These are phyloP conservation scores for Diorhabda elongata DNA, from an alignment of 1,140 invertebrate genomes.

Conservation along the genomic window DNA sequence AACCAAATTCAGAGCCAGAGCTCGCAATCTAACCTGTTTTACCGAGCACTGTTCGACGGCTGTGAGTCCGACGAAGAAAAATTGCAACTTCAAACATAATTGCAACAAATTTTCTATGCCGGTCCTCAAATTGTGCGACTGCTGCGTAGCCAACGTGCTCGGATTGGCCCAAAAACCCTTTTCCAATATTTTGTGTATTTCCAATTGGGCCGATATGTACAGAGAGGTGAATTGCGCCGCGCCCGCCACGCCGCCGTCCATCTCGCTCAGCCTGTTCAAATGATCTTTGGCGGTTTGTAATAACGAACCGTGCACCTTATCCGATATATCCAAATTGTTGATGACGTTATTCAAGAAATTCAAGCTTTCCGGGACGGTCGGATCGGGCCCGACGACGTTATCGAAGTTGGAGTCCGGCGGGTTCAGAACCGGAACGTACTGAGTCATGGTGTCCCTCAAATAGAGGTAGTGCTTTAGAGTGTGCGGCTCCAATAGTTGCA, in stretches of 20 bases:
- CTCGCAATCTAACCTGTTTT: conserved; percentile 78
- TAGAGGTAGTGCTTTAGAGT: conserved; percentile 91
- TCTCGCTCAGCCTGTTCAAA: conserved; percentile 61
- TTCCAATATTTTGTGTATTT: conserved; percentile 46
- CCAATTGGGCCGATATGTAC: conserved; percentile 67
- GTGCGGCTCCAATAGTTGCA: conserved; percentile 87
- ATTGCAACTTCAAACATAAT: conserved; percentile 73
- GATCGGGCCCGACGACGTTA: conserved; percentile 31
- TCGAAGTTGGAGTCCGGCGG: conserved; percentile 33
- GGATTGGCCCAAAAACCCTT: conserved; percentile 51
- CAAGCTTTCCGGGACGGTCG: conserved; percentile 45
- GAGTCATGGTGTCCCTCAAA: conserved; percentile 87
- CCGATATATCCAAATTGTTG: conserved; percentile 63
- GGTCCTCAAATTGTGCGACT: conserved; percentile 54
- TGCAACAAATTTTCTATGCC: conserved; percentile 60
- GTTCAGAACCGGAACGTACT: conserved; percentile 81
- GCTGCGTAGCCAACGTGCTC: conserved; percentile 49
- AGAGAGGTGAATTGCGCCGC: conserved; percentile 81
- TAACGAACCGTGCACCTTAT: conserved; percentile 59
- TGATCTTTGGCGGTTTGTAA: conserved; percentile 69
- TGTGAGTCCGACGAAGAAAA: conserved; percentile 76
- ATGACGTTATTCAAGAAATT: conserved; percentile 69
- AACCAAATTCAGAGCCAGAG: conserved; percentile 77
- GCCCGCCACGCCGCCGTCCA: conserved; percentile 77
- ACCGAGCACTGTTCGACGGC: conserved; percentile 71